Evolutionary conservation across 2,888 invertebrate species (phyloP).

Genomic region (Epirrita christyi): DNA sequence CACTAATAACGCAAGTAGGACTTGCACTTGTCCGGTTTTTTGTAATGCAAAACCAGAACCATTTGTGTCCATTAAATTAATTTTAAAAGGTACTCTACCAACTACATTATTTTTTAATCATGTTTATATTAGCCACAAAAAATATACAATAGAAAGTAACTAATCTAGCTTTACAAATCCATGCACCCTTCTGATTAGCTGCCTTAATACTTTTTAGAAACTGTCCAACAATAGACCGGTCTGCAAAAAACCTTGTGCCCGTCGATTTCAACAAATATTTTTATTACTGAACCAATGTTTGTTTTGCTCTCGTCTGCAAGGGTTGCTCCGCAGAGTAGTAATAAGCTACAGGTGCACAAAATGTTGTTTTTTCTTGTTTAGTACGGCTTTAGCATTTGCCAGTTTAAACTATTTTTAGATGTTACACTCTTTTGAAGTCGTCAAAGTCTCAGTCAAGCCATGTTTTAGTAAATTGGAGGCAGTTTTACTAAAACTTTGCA

Average conservation of each 20-base stretch:
- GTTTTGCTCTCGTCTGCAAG: constrained; percentile 74
- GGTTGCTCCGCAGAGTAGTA: constrained; percentile 47
- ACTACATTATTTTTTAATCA: constrained; percentile 42
- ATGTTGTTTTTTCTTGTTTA: too few relatives aligned
- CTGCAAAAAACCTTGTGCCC: constrained; percentile 66
- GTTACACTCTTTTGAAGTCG: too few relatives aligned
- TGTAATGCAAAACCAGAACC: too few relatives aligned
- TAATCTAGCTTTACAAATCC: constrained; percentile 36
- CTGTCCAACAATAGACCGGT: constrained; percentile 71
- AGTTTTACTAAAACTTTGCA: too few relatives aligned
- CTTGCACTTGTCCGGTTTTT: too few relatives aligned
- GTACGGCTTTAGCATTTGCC: too few relatives aligned
- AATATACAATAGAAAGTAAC: constrained; percentile 38
- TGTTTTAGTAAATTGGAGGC: too few relatives aligned
- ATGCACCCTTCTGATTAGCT: constrained; percentile 73
- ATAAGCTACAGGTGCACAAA: not conserved
- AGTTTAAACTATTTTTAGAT: too few relatives aligned
- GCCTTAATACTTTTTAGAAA: constrained; percentile 77
- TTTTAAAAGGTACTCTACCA: not conserved
- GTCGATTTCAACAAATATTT: constrained; percentile 79
- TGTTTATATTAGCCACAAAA: constrained; percentile 41
- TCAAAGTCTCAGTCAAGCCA: too few relatives aligned
- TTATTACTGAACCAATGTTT: constrained; percentile 83
- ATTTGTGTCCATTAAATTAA: not conserved
- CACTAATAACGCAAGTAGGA: too few relatives aligned